These are phyloP conservation scores for Hemiprocne comata DNA, from an alignment of 2,113 vertebrate genomes.

Conservation along the genomic window DNA sequence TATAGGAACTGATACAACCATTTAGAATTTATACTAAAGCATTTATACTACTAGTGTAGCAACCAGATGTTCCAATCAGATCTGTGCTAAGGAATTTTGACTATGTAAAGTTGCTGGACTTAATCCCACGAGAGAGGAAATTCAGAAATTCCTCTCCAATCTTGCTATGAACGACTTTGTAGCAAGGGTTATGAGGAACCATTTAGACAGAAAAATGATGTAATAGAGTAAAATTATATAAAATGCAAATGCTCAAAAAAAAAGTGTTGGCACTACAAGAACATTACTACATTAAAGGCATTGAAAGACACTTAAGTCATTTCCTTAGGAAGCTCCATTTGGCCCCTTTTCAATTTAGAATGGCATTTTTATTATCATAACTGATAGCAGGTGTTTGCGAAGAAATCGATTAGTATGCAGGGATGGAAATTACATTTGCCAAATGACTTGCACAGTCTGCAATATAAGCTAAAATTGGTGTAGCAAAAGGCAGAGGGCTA, in stretches of 20 bases:
- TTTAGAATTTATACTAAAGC: neutral
- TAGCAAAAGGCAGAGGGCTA: conserved; percentile 75
- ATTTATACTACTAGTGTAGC: neutral
- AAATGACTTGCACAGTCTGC: conserved; percentile 83
- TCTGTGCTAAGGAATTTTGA: neutral
- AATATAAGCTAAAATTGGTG: conserved; percentile 79
- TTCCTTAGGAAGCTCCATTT: conserved; percentile 84
- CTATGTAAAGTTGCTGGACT: neutral
- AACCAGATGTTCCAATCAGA: neutral
- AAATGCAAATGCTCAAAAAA: conserved; percentile 73
- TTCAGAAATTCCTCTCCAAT: neutral
- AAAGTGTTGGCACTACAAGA: conserved; percentile 75
- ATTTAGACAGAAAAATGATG: conserved; percentile 44
- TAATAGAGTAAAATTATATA: conserved; percentile 65
- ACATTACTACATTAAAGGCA: conserved; percentile 78
- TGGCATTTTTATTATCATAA: conserved; percentile 87
- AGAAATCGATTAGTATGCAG: conserved; percentile 87
- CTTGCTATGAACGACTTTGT: neutral
- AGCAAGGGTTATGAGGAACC: conserved; percentile 26
- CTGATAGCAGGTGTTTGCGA: conserved; percentile 87
- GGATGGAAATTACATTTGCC: conserved; percentile 85
- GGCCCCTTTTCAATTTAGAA: conserved; percentile 83
- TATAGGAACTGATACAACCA: neutral
- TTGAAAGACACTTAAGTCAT: conserved; percentile 85
- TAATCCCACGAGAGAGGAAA: neutral